Percentiles rank a stretch among this genome's conserved stretches.
phyloP scores from a whole-genome alignment of 1,140 invertebrate species.

The Chionoecetes opilio region DNA sequence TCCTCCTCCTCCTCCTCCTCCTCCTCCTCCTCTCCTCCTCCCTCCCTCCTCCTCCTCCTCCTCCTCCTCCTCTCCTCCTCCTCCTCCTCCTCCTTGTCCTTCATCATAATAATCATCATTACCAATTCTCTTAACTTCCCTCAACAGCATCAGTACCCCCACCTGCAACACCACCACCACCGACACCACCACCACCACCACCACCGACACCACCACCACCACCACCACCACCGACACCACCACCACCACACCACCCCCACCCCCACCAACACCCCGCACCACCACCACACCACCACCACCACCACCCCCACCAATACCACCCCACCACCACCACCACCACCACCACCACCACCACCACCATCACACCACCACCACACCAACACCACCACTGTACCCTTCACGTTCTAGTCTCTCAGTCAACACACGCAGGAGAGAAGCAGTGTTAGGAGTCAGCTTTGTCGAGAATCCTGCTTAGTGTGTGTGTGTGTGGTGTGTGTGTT shows the following conservation, averaged over 20 bases:
- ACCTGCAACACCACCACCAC: background rate
- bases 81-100: too few species aligned
- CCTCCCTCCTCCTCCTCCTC: too few species aligned
- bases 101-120: background rate
- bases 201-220: background rate
- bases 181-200: background rate
- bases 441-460: slow-evolving; percentile 2
- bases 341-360: too few species aligned
- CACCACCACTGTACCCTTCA: background rate
- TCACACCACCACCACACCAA: background rate
- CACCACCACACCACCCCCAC: background rate
- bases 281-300: background rate
- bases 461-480: background rate
- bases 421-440: background rate
- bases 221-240: background rate
- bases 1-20: too few species aligned
- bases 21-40: too few species aligned
- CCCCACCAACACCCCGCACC: background rate
- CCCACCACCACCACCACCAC: too few species aligned
- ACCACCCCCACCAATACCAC: background rate
- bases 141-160: background rate
- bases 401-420: slow-evolving; percentile 7
- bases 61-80: too few species aligned
- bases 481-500: slow-evolving; percentile 4
- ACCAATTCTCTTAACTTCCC: background rate